Conservation (phyloP, 2,888 invertebrate species). For the Anarsia innoxiella region DNA sequence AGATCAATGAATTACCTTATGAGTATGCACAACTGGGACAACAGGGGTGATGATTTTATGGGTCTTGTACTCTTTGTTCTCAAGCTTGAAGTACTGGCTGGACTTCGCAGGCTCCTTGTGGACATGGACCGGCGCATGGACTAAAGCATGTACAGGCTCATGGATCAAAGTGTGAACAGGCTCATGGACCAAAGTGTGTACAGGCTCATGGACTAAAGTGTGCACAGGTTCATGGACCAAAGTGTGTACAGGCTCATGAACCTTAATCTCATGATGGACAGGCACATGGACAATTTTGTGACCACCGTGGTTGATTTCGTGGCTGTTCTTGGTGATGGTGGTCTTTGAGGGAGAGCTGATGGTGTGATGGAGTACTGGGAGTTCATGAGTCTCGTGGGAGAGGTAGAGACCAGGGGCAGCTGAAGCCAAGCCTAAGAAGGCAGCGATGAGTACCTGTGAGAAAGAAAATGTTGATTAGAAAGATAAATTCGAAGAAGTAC, state of each 20-base stretch:
- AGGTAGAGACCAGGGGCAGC: conserved; percentile 40
- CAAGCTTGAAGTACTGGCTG: conserved; percentile 13
- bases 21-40: conserved; percentile 20
- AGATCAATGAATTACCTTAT: no score
- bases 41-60: conserved; percentile 23
- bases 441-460: conserved; percentile 37
- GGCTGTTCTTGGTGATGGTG: conserved; percentile 33
- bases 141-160: conserved; percentile 17
- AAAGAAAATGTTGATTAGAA: conserved; percentile 8
- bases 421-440: conserved; percentile 34
- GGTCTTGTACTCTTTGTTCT: conserved; percentile 5
- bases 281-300: conserved; percentile 24
- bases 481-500: background rate
- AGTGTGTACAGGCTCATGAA: no score
- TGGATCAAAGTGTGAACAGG: conserved; percentile 22
- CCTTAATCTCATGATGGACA: conserved; percentile 7
- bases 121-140: conserved; percentile 18
- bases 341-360: conserved; percentile 27
- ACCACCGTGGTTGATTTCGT: conserved; percentile 29
- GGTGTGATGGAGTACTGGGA: conserved; percentile 21
- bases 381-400: conserved; percentile 27
- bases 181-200: conserved; percentile 22
- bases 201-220: conserved; percentile 1
- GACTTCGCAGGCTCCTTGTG: conserved; percentile 11
- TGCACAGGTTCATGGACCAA: conserved; percentile 21